Conservation (phyloP, 2,113 vertebrate genomes). For the Mastomys coucha region DNA sequence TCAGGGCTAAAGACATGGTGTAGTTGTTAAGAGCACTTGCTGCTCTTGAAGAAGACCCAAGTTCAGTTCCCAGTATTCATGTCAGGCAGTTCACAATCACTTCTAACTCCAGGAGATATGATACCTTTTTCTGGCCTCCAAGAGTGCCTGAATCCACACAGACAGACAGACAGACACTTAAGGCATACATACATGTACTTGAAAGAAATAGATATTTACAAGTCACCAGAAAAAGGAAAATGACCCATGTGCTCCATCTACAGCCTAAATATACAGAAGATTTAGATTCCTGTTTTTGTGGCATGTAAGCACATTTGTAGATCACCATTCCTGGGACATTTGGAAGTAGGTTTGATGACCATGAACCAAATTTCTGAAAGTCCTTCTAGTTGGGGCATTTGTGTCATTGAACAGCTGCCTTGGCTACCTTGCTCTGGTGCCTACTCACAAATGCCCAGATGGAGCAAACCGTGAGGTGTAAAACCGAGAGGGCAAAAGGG, state of each 20-base stretch:
- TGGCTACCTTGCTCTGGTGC: not conserved
- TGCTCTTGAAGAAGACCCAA: not conserved
- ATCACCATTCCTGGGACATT: not conserved
- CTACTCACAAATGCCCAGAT: not conserved
- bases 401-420: not conserved
- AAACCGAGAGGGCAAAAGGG: not conserved
- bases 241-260: not conserved
- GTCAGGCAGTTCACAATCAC: not conserved
- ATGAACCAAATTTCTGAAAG: not conserved
- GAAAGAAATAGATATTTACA: not conserved
- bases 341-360: not conserved
- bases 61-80: not conserved
- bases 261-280: constrained; percentile 14
- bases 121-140: not conserved
- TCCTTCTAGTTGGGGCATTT: not conserved
- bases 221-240: not conserved
- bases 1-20: not conserved
- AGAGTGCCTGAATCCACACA: not conserved
- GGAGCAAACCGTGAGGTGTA: not conserved
- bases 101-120: not conserved
- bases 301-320: not conserved
- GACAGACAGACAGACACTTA: not conserved
- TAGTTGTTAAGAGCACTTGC: not conserved
- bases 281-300: not conserved
- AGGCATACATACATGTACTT: too few relatives aligned